Conservation (phyloP, 2,113 vertebrate species). For the pig (Sus scrofa) region DNA sequence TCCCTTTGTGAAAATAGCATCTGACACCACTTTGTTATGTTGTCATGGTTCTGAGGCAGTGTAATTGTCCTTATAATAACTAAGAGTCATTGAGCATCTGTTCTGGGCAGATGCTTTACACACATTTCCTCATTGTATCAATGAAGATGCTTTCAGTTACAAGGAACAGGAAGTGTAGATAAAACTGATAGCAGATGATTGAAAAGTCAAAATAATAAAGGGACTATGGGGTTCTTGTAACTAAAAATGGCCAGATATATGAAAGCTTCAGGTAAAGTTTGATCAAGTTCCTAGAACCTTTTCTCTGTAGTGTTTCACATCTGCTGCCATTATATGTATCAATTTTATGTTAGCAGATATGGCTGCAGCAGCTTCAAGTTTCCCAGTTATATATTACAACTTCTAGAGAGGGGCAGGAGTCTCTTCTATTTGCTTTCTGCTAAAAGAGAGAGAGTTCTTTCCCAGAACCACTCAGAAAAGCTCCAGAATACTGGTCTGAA, state of each 20-base stretch:
- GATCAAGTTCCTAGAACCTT: background rate
- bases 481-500: background rate
- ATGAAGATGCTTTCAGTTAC: constrained; percentile 45
- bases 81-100: constrained; percentile 14
- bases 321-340: background rate
- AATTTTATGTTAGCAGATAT: background rate
- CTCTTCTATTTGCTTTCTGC: background rate
- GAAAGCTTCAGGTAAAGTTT: background rate
- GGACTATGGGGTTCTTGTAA: background rate
- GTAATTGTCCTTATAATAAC: background rate
- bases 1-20: background rate
- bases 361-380: background rate
- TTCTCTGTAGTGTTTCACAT: constrained; percentile 11
- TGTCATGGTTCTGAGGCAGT: background rate
- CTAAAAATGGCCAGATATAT: background rate
- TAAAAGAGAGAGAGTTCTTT: background rate
- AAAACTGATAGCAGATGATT: background rate
- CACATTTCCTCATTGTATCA: constrained; percentile 15
- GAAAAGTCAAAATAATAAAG: background rate
- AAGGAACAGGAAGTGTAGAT: background rate
- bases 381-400: background rate
- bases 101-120: constrained; percentile 37
- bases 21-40: background rate
- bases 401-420: background rate
- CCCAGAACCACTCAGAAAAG: background rate